phyloP scores from a whole-genome alignment of 2,888 invertebrate genomes.

The Subacronicta megacephala region DNA sequence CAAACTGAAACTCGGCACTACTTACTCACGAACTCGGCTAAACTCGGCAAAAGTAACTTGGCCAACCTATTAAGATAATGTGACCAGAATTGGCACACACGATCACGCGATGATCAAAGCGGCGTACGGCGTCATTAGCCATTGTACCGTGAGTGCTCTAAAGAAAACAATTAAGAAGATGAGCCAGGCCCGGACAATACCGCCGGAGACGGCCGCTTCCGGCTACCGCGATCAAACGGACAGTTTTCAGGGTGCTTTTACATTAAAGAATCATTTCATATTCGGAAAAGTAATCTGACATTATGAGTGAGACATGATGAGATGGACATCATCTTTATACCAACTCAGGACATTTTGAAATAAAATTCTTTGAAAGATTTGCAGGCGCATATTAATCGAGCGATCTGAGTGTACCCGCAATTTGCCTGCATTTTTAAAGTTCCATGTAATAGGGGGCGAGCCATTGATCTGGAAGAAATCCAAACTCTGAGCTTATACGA shows the following conservation, averaged over 20 bases:
- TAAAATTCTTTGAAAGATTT: too few species aligned
- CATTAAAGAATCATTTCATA: constrained; percentile 2
- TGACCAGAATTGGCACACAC: constrained; percentile 60
- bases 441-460: too few species aligned
- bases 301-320: neutral
- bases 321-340: too few species aligned
- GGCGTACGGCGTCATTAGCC: constrained; percentile 77
- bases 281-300: neutral
- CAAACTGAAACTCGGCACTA: constrained; percentile 32
- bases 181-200: constrained; percentile 77
- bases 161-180: constrained; percentile 88
- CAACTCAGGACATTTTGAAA: too few species aligned
- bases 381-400: too few species aligned
- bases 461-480: too few species aligned
- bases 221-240: constrained; percentile 75
- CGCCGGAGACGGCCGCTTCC: constrained; percentile 80
- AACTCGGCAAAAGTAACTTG: constrained; percentile 44
- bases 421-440: too few species aligned
- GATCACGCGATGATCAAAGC: constrained; percentile 80
- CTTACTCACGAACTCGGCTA: constrained; percentile 26
- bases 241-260: constrained; percentile 43
- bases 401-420: too few species aligned
- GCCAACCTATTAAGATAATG: constrained; percentile 38
- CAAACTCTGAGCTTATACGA: too few species aligned
- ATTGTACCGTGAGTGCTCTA: constrained; percentile 82